phyloP scores from a whole-genome alignment of 2,113 vertebrate genomes.

The Cephalopholis sonnerati region DNA sequence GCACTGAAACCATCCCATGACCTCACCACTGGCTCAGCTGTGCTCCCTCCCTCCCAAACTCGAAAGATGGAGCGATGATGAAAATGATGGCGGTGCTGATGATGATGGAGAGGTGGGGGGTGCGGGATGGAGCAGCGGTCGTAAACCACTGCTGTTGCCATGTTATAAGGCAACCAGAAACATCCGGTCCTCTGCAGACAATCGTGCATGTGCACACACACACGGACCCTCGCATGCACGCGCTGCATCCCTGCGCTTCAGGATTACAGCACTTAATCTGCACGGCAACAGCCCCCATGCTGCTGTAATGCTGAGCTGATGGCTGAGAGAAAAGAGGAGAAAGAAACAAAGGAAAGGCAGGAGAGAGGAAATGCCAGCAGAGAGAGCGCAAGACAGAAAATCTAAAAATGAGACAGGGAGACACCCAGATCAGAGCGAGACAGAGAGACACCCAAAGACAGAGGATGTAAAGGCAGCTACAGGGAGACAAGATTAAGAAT shows the following conservation, averaged over 20 bases:
- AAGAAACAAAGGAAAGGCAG: background rate
- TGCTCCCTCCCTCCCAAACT: background rate
- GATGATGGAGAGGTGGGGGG: constrained; percentile 33
- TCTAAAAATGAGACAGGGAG: background rate
- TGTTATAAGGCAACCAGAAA: constrained; percentile 77
- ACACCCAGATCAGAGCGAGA: background rate
- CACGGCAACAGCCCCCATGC: constrained; percentile 79
- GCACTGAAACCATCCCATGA: constrained; percentile 46
- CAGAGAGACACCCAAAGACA: background rate
- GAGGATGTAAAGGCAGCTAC: constrained; percentile 25
- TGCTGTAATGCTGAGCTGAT: constrained; percentile 45
- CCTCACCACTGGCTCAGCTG: constrained; percentile 42
- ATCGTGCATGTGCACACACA: constrained; percentile 7
- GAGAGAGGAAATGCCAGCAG: background rate
- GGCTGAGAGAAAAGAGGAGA: background rate
- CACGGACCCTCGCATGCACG: background rate
- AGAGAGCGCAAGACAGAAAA: background rate
- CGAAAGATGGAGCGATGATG: constrained; percentile 21
- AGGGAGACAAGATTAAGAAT: constrained; percentile 71
- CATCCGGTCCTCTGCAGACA: constrained; percentile 74
- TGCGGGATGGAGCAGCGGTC: constrained; percentile 48
- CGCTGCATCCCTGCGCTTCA: constrained; percentile 61
- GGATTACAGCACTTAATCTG: constrained; percentile 86
- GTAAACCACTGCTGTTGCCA: constrained; percentile 69
- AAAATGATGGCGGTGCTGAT: constrained; percentile 3